Percentiles rank a stretch among this genome's conserved stretches.
These are phyloP conservation scores for Lochmaea capreae DNA, from an alignment of 2,888 invertebrate species.

Conservation along the genomic window DNA sequence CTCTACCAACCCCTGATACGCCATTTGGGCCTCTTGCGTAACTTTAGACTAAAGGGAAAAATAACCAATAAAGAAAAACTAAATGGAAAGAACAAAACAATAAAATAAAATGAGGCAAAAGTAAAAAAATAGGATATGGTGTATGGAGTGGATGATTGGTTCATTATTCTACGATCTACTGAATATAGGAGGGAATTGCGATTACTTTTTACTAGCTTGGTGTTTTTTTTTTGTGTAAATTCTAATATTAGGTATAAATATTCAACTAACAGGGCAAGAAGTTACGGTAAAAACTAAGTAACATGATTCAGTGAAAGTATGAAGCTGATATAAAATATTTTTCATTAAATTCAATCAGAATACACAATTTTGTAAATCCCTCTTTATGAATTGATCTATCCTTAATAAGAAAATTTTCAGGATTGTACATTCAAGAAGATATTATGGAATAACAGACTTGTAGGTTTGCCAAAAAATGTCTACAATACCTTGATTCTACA, in stretches of 20 bases:
- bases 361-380: not conserved
- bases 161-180: conserved; percentile 8
- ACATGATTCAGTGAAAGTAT: not conserved
- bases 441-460: no score
- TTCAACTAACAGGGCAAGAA: not conserved
- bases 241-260: conserved; percentile 8
- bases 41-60: conserved; percentile 77
- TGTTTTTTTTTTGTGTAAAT: conserved; percentile 24
- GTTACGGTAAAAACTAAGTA: not conserved
- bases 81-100: conserved; percentile 46
- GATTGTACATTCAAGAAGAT: no score
- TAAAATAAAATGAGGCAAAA: conserved; percentile 34
- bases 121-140: conserved; percentile 20
- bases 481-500: no score
- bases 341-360: no score
- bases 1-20: conserved; percentile 93
- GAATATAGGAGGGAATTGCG: conserved; percentile 23
- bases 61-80: conserved; percentile 59
- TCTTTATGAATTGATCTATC: no score
- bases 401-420: no score
- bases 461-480: no score
- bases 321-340: not conserved
- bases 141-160: not conserved
- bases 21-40: conserved; percentile 90
- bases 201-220: conserved; percentile 17